These are phyloP conservation scores for Lepus europaeus DNA, from an alignment of 2,113 vertebrate species.

Conservation along the genomic window DNA sequence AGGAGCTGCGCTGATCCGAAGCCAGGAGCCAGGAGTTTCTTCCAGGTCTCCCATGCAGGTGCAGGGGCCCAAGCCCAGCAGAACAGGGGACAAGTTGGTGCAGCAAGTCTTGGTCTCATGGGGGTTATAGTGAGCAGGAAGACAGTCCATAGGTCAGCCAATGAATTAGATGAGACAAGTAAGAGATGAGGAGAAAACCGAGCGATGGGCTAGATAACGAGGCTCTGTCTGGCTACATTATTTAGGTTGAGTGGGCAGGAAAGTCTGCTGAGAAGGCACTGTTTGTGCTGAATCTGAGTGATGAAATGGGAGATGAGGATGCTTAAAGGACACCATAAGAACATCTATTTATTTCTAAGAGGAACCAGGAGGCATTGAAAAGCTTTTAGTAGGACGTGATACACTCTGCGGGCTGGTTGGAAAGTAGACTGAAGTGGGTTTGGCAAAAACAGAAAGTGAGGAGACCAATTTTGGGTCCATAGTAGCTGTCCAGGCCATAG, in stretches of 20 bases:
- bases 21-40: too few species aligned
- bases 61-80: too few species aligned
- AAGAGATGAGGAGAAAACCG: not conserved
- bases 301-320: not conserved
- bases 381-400: not conserved
- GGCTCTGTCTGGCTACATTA: fast-evolving
- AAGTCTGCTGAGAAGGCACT: not conserved
- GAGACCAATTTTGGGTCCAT: not conserved
- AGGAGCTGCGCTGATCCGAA: too few species aligned
- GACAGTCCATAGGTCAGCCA: not conserved
- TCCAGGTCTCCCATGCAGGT: too few species aligned
- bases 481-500: not conserved
- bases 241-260: not conserved
- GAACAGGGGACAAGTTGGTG: not conserved
- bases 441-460: not conserved
- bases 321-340: not conserved
- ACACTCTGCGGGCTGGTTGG: not conserved
- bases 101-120: fast-evolving
- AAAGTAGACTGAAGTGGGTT: not conserved
- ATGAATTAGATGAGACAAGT: not conserved
- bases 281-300: not conserved
- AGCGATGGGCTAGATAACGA: not conserved
- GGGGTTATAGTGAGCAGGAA: not conserved
- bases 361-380: not conserved
- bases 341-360: not conserved